Base-by-base conservation (phyloP, 2,797 vertebrate genomes). In the Rachycentron canadum region DNA sequence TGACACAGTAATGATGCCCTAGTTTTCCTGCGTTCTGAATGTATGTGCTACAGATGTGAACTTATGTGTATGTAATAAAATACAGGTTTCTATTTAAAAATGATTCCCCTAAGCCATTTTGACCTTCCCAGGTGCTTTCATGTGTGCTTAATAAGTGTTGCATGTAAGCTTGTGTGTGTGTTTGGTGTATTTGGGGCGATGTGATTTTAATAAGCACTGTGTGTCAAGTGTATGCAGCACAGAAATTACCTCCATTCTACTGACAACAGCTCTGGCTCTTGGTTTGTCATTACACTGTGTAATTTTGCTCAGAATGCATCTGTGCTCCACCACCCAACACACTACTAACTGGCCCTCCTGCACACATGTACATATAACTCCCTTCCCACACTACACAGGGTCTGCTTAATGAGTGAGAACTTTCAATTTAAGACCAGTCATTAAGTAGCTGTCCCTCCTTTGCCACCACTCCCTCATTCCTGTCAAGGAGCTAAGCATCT, bases 181-280 rank as follows among this genome's bases (percentile, higher is more conserved):
- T 85, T 79, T 71, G 28, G 49, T 78, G 62, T 68, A 45, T 83
- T 73, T 67, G n/a, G 34, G 25, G 58, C 64, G 72, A 82, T 82
- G 81, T 81, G 71, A 69, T 68, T 76, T n/a, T 90, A 90, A 92
- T 91, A 80, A 90, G 86, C 76, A 88, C 58, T 70, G 61, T 84
- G 81, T 68, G 81, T 84, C 73, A 87, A 88, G 79, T 82, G 72
- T 85, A 78, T 70, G 34, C 52, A 85, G 79, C 55, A 30, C 14
- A 76, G 78, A 89, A 91, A 90, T 88, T 75, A 86, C 76, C 86
- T 83, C 75, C 45, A 84, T 77, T 89, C 86, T 84, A 86, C 79
- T 70, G 76, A 73, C 79, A 81, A 78, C 77, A 80, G 78, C 70
- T 68, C 77, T 49, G 40, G 47, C 47, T 32, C 68, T 69, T 55